A percentile compares a stretch with the other conserved stretches of the same genome.
Conservation (phyloP, 2,888 invertebrate genomes). For the Nemotelus pantherinus region DNA sequence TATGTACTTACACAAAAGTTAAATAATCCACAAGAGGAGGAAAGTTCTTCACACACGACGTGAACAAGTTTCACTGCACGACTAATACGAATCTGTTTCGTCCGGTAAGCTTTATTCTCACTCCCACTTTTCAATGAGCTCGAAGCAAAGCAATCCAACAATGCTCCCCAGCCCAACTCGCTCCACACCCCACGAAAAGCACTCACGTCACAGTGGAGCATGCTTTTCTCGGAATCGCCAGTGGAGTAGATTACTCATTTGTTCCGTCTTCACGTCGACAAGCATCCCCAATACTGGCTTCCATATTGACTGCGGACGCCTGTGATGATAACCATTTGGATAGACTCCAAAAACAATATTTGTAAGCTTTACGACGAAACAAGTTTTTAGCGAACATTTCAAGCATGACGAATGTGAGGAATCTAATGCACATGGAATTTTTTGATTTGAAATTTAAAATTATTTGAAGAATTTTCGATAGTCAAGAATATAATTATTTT, state of each 20-base stretch:
- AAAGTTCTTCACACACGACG: not conserved
- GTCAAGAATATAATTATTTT: no score
- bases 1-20: conserved; percentile 32
- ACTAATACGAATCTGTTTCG: conserved; percentile 3
- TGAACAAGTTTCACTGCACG: conserved; percentile 20
- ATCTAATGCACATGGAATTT: no score
- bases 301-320: not conserved
- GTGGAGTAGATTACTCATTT: conserved; percentile 8
- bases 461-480: no score
- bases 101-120: conserved; percentile 23
- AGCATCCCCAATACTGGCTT: not conserved
- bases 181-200: not conserved
- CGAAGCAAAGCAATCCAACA: not conserved
- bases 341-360: not conserved
- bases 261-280: not conserved
- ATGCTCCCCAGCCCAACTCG: conserved; percentile 2
- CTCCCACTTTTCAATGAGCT: not conserved
- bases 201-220: not conserved
- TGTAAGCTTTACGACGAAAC: no score
- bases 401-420: no score
- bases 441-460: no score
- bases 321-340: conserved; percentile 2
- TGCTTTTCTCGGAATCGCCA: not conserved
- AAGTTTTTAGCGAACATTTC: no score
- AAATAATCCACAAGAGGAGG: conserved; percentile 15